Base-by-base conservation (phyloP, 2,888 invertebrate species). In the Mythimna loreyi region DNA sequence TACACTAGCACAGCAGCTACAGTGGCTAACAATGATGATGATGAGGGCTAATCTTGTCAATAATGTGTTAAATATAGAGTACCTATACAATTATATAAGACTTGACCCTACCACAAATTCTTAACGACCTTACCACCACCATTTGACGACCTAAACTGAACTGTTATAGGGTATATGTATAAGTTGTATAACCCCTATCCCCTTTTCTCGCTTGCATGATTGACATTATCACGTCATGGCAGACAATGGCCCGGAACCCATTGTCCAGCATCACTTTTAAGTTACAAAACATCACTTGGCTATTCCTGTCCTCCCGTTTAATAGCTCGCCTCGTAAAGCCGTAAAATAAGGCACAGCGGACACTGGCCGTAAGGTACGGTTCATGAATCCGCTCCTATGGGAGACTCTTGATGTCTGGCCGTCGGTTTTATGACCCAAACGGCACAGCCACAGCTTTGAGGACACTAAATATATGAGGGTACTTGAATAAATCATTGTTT, bases 241-340 rank as follows among this genome's bases (percentile, higher is more conserved):
- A n/a, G n/a, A n/a, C n/a, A n/a, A n/a, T n/a, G n/a, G 13, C n/a
- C 13, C 36, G 19, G 21, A 8, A 5, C 67, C 23, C 1, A 33
- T 57, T 57, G 7, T 33, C 40, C 11, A n/a, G 19, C 9, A 74
- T 1, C 36, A 45, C 25, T 43, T 67, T 56, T 25, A 49, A 36
- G 67, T 45, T 60, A 56, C 11, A 45, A 53, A 49, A 25, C 1
- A 40, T 23, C 30, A 13, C 25, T 53, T 28, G 13, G 23, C 49
- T 28, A 25, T 40, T 72, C 56, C 52, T 70, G 61, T 72, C 62
- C 43, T 65, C 62, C 33, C 62, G 55, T 82, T 84, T 80, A 82
- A 86, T 81, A 78, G 81, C 65, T 73, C 53, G n/a, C 67, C 61
- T 80, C 75, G 50, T 86, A 83, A 85, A 85, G 73, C 70, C 72